Base-by-base conservation (phyloP, 2,797 vertebrate genomes). In the Euphonia xanthogaster region DNA sequence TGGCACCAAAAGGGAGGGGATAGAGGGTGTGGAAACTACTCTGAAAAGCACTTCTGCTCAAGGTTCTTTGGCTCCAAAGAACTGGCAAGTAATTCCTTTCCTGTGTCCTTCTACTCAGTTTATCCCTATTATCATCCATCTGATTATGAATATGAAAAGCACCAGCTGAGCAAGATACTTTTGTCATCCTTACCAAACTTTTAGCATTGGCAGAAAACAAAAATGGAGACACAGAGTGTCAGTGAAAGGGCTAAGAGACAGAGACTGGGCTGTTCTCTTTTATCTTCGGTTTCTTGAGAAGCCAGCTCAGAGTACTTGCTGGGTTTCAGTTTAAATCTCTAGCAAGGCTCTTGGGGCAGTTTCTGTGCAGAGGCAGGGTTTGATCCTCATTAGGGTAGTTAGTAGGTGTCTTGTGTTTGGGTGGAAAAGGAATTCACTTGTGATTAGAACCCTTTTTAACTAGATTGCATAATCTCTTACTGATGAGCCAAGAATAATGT, bases 111-210 rank as follows among this genome's bases (percentile, higher is more conserved):
- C 40, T 81, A 33, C 48, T 90, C 54, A 67, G 11, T 78, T 86
- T 88, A 71, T 92, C 28, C 86, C 39, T 39, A 2, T 60, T 50
- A 86, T n/a, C 55, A 85, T 82, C 63, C 67, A 71, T 92, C 61
- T 39, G 82, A 65, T 91, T 73, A 82, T 9, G 30, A 71, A 71
- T 89, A 66, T 82, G 84, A 82, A 91, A 89, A 91, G 51, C 31
- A 70, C 50, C 62, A 94, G 35, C 77, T 91, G 67, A 89, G 60
- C 8, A 58, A 87, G 86, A 51, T 70, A 82, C 73, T 94, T 94
- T 82, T 91, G 60, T 91, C 55, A 53, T 45, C 31, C 30, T 61
- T 81, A 66, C 53, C 8, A 11, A 78, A 66, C 20, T 86, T 80
- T 37, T 81, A 78, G 53, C n/a, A 14, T 33, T 88, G 55, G 23